These are phyloP conservation scores for Madoqua kirkii DNA, from an alignment of 2,113 vertebrate species.

Conservation along the genomic window DNA sequence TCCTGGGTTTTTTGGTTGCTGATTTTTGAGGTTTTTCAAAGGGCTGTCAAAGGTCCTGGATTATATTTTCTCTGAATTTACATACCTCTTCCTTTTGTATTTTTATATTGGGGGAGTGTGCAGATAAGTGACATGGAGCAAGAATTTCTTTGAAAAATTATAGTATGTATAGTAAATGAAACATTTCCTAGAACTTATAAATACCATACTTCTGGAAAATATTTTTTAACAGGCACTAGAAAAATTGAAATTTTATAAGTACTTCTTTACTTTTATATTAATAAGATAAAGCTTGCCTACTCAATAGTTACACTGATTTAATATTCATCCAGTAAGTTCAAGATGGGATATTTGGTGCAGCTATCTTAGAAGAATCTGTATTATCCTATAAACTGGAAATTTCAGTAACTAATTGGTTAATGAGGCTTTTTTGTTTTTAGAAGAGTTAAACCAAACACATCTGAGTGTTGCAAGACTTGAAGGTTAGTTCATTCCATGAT, in stretches of 20 bases:
- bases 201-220: not conserved
- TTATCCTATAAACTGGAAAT: not conserved
- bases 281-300: not conserved
- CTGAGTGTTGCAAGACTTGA: not conserved
- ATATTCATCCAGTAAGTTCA: not conserved
- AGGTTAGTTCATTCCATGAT: not conserved
- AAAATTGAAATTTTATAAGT: not conserved
- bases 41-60: not conserved
- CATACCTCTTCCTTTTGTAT: not conserved
- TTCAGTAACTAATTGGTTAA: not conserved
- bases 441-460: not conserved
- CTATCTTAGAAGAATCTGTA: not conserved
- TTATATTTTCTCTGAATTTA: not conserved
- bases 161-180: not conserved
- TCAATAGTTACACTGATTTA: not conserved
- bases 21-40: not conserved
- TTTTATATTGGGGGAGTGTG: not conserved
- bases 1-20: not conserved
- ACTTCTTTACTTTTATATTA: not conserved
- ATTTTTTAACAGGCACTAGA: not conserved
- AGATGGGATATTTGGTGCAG: not conserved
- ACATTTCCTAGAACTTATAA: not conserved
- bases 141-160: not conserved
- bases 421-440: not conserved
- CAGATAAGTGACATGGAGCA: not conserved